Conservation (phyloP, 2,888 invertebrate genomes). For the Chloromyia formosa region DNA sequence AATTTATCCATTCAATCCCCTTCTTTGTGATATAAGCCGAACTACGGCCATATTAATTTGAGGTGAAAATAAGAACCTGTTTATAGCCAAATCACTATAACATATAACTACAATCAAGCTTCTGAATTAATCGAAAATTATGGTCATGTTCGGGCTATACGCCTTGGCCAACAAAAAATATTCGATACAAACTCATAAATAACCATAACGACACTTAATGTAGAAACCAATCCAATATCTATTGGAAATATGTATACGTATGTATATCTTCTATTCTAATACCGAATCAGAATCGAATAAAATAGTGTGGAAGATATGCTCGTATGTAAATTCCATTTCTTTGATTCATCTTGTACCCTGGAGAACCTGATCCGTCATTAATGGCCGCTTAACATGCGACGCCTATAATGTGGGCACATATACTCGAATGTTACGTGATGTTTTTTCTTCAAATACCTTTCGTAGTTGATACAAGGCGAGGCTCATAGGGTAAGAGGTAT, state of each 20-base stretch:
- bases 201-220: background rate
- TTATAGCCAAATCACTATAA: background rate
- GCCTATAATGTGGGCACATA: constrained; percentile 8
- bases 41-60: background rate
- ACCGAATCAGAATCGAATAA: too few species aligned
- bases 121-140: constrained; percentile 18
- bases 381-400: background rate
- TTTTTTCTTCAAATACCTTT: too few species aligned
- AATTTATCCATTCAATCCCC: too few species aligned
- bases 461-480: too few species aligned
- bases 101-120: background rate
- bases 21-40: too few species aligned
- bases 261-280: too few species aligned
- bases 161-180: background rate
- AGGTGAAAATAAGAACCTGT: background rate
- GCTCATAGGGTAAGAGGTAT: too few species aligned
- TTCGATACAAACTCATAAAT: background rate
- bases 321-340: background rate
- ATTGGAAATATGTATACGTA: too few species aligned
- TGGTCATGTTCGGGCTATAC: background rate
- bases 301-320: too few species aligned
- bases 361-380: background rate
- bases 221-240: too few species aligned
- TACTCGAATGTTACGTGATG: too few species aligned
- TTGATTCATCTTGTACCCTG: background rate